These are phyloP conservation scores for Pelecanoides urinatrix DNA, from an alignment of 2,113 vertebrate species.

Conservation along the genomic window DNA sequence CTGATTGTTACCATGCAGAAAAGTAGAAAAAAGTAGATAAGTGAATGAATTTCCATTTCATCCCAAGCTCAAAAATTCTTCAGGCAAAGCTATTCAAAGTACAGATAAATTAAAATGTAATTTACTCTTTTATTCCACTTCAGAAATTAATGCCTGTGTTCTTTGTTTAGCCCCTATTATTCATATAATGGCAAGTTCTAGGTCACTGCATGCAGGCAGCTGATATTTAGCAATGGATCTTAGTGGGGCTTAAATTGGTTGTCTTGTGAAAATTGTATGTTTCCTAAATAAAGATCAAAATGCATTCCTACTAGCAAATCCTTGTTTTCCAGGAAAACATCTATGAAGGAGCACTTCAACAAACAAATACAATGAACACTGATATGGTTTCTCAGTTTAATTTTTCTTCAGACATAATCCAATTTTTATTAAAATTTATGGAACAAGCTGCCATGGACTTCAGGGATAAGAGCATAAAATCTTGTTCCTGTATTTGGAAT, in stretches of 20 bases:
- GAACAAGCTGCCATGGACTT: not conserved
- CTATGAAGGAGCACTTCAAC: not conserved
- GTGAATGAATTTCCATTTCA: slow-evolving; percentile 40
- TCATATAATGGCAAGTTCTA: slow-evolving; percentile 4
- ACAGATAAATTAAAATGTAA: slow-evolving; percentile 39
- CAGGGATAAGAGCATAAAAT: not conserved
- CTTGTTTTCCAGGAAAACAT: not conserved
- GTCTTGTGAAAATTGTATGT: not conserved
- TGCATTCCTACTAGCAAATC: not conserved
- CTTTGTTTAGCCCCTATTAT: slow-evolving; percentile 33
- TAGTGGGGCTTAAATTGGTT: slow-evolving; percentile 23
- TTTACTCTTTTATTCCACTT: slow-evolving; percentile 43
- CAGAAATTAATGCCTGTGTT: slow-evolving; percentile 16
- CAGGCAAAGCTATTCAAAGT: slow-evolving; percentile 36
- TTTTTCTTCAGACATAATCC: not conserved
- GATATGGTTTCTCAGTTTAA: not conserved
- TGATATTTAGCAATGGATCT: slow-evolving; percentile 16
- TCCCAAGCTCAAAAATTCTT: slow-evolving; percentile 22
- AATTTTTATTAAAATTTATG: not conserved
- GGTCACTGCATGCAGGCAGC: not conserved
- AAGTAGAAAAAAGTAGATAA: slow-evolving; percentile 16
- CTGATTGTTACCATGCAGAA: not conserved
- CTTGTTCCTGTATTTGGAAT: not conserved
- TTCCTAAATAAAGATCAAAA: slow-evolving; percentile 2
- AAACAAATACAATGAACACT: not conserved